A percentile compares a stretch with the other conserved stretches of the same genome.
Evolutionary conservation across 2,888 invertebrate species (phyloP).

Genomic region (Agrochola litura): DNA sequence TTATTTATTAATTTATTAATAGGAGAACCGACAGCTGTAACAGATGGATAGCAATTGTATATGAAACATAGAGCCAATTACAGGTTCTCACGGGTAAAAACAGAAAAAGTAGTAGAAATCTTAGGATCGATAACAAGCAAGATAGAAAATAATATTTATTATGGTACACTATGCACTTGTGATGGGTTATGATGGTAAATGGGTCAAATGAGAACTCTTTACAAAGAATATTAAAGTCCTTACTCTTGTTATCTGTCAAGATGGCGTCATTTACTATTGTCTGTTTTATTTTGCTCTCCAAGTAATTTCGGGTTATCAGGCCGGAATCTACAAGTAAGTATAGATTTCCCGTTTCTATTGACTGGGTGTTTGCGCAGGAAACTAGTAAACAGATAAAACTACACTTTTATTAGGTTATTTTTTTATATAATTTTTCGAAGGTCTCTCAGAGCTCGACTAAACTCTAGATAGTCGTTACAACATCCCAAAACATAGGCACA

Average conservation of each 20-base stretch:
- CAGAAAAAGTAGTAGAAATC: no score
- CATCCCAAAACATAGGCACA: not conserved
- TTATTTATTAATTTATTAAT: not conserved
- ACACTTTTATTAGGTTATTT: not conserved
- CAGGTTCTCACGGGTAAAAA: no score
- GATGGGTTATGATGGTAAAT: no score
- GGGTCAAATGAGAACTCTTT: no score
- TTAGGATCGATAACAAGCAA: no score
- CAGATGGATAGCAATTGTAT: no score
- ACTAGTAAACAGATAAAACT: slow-evolving; percentile 12
- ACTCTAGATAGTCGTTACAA: not conserved
- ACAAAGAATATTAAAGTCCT: no score
- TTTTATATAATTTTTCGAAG: not conserved
- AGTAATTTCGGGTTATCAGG: slow-evolving; percentile 18
- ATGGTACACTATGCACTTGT: no score
- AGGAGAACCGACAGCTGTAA: no score
- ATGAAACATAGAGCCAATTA: no score
- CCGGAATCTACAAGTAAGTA: slow-evolving; percentile 1
- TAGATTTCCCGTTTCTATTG: slow-evolving; percentile 26
- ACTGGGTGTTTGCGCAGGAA: slow-evolving; percentile 17
- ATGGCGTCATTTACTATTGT: not conserved
- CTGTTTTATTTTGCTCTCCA: slow-evolving; percentile 13
- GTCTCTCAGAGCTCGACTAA: not conserved
- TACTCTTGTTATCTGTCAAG: not conserved
- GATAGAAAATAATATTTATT: no score